Percentiles rank a stretch among this genome's conserved stretches.
Conservation (phyloP, 2,797 vertebrate genomes). For the Sebastes iracundus region DNA sequence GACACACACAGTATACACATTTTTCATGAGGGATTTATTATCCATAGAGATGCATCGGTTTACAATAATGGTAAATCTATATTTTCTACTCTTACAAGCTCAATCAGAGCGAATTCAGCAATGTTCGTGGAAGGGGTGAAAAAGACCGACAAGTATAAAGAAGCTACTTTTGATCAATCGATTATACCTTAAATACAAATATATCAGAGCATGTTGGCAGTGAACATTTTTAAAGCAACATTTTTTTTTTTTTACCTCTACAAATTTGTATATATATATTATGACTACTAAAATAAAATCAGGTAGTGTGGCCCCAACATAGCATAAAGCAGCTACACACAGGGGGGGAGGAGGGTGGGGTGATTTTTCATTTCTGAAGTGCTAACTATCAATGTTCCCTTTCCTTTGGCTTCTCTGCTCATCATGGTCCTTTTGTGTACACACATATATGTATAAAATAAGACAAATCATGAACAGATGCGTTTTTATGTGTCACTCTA, state of each 20-base stretch:
- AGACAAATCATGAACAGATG: slow-evolving; percentile 58
- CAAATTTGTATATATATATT: slow-evolving; percentile 56
- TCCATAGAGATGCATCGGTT: slow-evolving; percentile 77
- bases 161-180: slow-evolving; percentile 63
- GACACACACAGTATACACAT: slow-evolving; percentile 37
- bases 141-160: slow-evolving; percentile 71
- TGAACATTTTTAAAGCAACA: slow-evolving; percentile 67
- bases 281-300: slow-evolving; percentile 73
- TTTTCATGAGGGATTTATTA: slow-evolving; percentile 78
- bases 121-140: slow-evolving; percentile 65
- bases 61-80: slow-evolving; percentile 78
- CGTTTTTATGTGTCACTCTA: slow-evolving; percentile 57
- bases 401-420: slow-evolving; percentile 79
- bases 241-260: slow-evolving; percentile 45
- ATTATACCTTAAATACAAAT: slow-evolving; percentile 77
- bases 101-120: slow-evolving; percentile 61
- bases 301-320: slow-evolving; percentile 58
- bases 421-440: slow-evolving; percentile 64
- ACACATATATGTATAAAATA: slow-evolving; percentile 51
- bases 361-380: slow-evolving; percentile 64
- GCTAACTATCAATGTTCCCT: slow-evolving; percentile 74
- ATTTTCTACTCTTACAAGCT: slow-evolving; percentile 72
- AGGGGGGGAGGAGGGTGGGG: neutral
- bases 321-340: slow-evolving; percentile 54
- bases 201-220: slow-evolving; percentile 77